Percentiles rank a stretch among this genome's conserved stretches.
phyloP scores from a whole-genome alignment of 2,888 invertebrate genomes.

The Athalia cordata region DNA sequence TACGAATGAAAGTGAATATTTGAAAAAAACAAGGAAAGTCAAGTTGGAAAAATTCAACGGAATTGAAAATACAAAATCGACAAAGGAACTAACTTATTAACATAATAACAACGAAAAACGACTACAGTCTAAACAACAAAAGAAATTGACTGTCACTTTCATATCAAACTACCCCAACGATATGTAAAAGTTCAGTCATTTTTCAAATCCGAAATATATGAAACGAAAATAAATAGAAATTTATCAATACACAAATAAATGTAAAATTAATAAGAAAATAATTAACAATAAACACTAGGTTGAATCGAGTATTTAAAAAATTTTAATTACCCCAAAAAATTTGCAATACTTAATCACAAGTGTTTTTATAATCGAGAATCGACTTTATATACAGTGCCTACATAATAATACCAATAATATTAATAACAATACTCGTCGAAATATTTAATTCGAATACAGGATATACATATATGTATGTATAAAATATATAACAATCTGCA shows the following conservation, averaged over 20 bases:
- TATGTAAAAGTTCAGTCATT: too few relatives aligned
- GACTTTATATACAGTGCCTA: slow-evolving; percentile 13
- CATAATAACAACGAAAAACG: not conserved
- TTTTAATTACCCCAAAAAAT: slow-evolving; percentile 30
- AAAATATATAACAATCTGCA: not conserved
- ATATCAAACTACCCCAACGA: too few relatives aligned
- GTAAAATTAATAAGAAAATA: not conserved
- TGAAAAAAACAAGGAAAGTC: not conserved
- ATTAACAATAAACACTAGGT: not conserved
- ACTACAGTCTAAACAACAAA: too few relatives aligned
- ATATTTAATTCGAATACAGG: not conserved
- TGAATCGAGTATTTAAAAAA: slow-evolving; percentile 9
- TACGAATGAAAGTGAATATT: not conserved
- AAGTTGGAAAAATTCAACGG: slow-evolving; percentile 14
- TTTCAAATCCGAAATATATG: too few relatives aligned
- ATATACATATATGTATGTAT: not conserved
- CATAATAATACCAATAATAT: too few relatives aligned
- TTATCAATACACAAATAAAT: not conserved
- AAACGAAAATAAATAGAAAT: too few relatives aligned
- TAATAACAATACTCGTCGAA: slow-evolving; percentile 16
- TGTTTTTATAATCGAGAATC: slow-evolving; percentile 2
- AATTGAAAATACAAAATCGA: slow-evolving; percentile 8
- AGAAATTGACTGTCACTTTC: too few relatives aligned
- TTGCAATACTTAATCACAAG: not conserved
- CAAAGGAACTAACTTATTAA: not conserved